Conservation (phyloP, 2,113 vertebrate species). For the Heterotis niloticus region DNA sequence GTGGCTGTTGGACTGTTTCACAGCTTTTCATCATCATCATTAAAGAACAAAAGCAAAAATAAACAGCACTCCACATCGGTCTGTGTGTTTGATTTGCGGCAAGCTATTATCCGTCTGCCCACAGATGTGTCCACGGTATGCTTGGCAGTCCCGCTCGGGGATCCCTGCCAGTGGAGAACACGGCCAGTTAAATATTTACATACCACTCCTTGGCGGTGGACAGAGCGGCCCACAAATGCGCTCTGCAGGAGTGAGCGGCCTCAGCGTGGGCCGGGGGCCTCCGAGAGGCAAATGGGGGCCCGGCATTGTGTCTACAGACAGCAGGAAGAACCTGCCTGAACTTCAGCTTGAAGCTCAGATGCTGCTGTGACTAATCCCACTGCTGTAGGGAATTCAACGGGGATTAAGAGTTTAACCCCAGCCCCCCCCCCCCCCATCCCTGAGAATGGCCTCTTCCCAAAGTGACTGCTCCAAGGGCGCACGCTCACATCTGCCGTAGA, state of each 20-base stretch:
- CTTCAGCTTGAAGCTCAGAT: conserved; percentile 41
- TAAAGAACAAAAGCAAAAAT: neutral
- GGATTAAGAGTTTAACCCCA: conserved; percentile 66
- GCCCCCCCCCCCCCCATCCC: too few relatives aligned
- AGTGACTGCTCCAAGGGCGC: too few relatives aligned
- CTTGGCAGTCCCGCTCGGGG: conserved; percentile 21
- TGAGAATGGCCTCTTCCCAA: too few relatives aligned
- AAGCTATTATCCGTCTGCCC: conserved; percentile 47
- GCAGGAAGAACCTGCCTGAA: conserved; percentile 37
- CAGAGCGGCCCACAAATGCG: too few relatives aligned
- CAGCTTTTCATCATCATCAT: neutral
- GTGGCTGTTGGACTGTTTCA: neutral
- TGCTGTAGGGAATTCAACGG: conserved; percentile 54
- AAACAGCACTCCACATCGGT: neutral
- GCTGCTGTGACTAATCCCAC: conserved; percentile 58
- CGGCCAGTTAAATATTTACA: conserved; percentile 59
- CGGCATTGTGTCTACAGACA: conserved; percentile 9
- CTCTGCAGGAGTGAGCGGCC: too few relatives aligned
- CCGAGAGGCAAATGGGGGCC: too few relatives aligned
- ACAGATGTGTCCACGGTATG: conserved; percentile 38
- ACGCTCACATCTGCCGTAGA: too few relatives aligned
- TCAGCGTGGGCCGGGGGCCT: too few relatives aligned
- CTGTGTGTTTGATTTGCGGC: too few relatives aligned
- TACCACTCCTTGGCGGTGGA: conserved; percentile 26
- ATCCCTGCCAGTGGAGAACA: conserved; percentile 40